Conservation (phyloP, 2,797 vertebrate genomes). For the Tangara arthus region DNA sequence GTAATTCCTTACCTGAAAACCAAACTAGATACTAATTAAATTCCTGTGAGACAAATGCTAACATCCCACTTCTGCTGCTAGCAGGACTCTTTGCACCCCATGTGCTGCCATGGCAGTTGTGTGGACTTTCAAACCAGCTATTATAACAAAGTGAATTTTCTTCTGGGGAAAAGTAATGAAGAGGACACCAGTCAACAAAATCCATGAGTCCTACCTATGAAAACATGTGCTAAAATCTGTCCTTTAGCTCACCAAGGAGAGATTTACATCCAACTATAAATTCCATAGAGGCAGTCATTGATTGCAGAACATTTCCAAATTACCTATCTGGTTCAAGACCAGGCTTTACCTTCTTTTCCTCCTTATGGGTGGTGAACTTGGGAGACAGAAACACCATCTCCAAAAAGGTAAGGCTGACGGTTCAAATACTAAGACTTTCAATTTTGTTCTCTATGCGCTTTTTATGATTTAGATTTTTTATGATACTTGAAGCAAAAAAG, state of each 20-base stretch:
- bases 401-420: not conserved
- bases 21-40: not conserved
- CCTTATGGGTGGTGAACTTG: not conserved
- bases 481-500: not conserved
- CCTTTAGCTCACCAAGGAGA: not conserved
- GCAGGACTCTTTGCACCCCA: not conserved
- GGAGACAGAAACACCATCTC: not conserved
- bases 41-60: not conserved
- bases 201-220: not conserved
- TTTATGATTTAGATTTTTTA: not conserved
- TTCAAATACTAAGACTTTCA: not conserved
- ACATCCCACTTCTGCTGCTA: not conserved
- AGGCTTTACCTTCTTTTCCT: not conserved
- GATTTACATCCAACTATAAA: not conserved
- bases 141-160: not conserved
- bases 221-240: not conserved
- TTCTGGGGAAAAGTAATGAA: not conserved
- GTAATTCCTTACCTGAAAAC: not conserved
- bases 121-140: not conserved
- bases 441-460: not conserved
- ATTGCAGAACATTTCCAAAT: not conserved
- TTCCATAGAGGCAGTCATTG: not conserved
- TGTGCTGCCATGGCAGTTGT: not conserved
- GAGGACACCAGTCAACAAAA: not conserved
- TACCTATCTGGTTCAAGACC: not conserved